Evolutionary conservation across 2,113 vertebrate genomes (phyloP).

Genomic region (Eudorcas thomsonii): DNA sequence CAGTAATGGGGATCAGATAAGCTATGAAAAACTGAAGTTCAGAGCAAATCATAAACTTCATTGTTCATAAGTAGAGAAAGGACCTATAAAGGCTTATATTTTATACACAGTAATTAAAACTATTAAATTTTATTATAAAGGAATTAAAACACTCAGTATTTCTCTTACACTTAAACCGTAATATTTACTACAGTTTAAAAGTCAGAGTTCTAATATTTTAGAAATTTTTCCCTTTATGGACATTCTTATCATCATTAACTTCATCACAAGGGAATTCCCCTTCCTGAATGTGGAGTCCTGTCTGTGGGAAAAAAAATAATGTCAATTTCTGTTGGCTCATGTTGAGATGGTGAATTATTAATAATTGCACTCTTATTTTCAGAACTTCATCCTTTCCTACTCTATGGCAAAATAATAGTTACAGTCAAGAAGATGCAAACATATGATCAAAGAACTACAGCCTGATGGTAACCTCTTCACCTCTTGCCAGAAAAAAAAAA

Average conservation of each 20-base stretch:
- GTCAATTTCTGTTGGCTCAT: background rate
- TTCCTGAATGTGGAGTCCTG: background rate
- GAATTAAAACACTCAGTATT: background rate
- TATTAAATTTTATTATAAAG: background rate
- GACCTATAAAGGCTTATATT: background rate
- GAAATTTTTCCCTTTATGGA: background rate
- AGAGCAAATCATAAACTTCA: background rate
- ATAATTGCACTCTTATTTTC: slow-evolving; percentile 16
- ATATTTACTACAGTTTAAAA: slow-evolving; percentile 3
- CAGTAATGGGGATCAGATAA: background rate
- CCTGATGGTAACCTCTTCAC: background rate
- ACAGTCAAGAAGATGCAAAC: background rate
- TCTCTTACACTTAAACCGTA: background rate
- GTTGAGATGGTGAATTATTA: slow-evolving; percentile 7
- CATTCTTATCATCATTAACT: background rate
- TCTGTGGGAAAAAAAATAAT: background rate
- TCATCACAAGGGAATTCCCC: background rate
- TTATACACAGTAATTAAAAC: slow-evolving; percentile 15
- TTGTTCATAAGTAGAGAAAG: background rate
- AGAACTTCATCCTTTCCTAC: background rate
- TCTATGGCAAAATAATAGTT: background rate
- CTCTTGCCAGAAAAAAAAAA: background rate
- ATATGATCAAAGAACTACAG: background rate
- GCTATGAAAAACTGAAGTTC: background rate
- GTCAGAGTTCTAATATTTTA: slow-evolving; percentile 3